phyloP scores from a whole-genome alignment of 2,113 vertebrate species.

The Pyrgilauda ruficollis region DNA sequence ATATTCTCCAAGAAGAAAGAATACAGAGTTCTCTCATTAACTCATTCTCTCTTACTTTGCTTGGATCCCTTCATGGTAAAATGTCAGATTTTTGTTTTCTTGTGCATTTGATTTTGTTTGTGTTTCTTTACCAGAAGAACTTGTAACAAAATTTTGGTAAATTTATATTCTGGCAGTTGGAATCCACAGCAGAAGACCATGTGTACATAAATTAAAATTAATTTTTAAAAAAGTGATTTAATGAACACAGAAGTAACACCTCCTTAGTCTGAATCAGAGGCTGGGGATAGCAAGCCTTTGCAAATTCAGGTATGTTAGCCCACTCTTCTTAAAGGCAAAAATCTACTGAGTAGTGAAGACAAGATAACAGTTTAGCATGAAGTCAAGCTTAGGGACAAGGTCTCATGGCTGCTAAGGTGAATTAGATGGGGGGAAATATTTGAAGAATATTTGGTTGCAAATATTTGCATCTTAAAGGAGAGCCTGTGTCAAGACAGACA shows the following conservation, averaged over 20 bases:
- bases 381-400: not conserved
- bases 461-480: not conserved
- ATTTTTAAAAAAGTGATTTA: not conserved
- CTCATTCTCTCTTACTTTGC: not conserved
- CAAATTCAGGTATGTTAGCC: not conserved
- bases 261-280: conserved; percentile 32
- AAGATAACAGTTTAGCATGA: not conserved
- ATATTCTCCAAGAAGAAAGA: not conserved
- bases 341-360: not conserved
- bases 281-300: not conserved
- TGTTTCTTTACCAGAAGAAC: conserved; percentile 2
- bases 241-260: conserved; percentile 28
- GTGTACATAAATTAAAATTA: conserved; percentile 8
- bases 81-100: not conserved
- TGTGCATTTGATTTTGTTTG: conserved; percentile 14
- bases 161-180: conserved; percentile 16
- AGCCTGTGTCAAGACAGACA: not conserved
- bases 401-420: not conserved
- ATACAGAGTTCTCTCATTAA: not conserved
- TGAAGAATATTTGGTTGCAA: not conserved
- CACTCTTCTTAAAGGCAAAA: conserved; percentile 10
- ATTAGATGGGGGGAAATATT: not conserved
- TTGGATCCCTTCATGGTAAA: not conserved
- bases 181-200: not conserved
- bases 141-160: not conserved